Conservation (phyloP, 2,113 vertebrate genomes). For the Alligator sinensis region DNA sequence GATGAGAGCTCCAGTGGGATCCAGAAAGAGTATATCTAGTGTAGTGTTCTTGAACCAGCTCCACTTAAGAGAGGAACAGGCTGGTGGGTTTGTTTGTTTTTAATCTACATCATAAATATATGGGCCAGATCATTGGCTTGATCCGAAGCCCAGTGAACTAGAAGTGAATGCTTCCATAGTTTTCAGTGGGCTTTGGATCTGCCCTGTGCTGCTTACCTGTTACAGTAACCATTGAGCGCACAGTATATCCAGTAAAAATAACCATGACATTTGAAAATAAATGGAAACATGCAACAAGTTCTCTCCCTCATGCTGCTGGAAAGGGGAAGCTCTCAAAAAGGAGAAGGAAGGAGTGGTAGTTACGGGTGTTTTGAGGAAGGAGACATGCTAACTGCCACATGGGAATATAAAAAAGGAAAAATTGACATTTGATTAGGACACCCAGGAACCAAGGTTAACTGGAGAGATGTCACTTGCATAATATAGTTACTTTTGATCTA, state of each 20-base stretch:
- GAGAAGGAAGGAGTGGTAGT: not conserved
- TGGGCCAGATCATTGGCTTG: fast-evolving
- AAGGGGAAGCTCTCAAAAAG: not conserved
- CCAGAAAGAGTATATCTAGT: not conserved
- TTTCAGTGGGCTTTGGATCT: not conserved
- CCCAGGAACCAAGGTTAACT: not conserved
- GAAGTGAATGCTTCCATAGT: not conserved
- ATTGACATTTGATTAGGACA: not conserved
- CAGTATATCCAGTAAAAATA: not conserved
- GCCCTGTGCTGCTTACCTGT: not conserved
- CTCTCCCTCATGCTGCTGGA: not conserved
- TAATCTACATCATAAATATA: fast-evolving
- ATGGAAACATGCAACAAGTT: not conserved
- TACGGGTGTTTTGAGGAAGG: not conserved
- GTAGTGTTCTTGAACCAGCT: not conserved
- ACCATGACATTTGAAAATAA: not conserved
- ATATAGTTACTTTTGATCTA: not conserved
- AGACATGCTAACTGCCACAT: not conserved
- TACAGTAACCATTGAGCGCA: not conserved
- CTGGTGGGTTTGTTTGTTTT: fast-evolving
- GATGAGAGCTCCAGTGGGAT: fast-evolving
- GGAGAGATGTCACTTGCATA: fast-evolving
- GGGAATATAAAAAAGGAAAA: not conserved
- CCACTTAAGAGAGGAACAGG: not conserved
- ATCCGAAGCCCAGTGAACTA: not conserved